A percentile compares a stretch with the other conserved stretches of the same genome.
phyloP scores from a whole-genome alignment of 1,140 invertebrate genomes.

The Orchestia grillus region DNA sequence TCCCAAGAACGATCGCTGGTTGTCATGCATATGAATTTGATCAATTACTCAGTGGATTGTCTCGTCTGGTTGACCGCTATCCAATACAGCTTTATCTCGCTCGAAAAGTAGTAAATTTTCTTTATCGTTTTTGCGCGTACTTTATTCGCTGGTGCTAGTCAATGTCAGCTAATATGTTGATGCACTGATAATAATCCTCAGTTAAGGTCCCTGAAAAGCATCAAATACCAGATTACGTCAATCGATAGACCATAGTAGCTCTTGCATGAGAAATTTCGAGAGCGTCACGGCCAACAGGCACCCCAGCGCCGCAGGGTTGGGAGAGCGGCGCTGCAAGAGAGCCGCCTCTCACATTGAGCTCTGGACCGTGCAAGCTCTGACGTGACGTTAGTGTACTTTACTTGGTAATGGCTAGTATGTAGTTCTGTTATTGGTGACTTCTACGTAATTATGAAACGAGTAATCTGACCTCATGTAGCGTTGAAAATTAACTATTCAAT shows the following conservation, averaged over 20 bases:
- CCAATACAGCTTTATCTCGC: too few species aligned
- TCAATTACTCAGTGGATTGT: too few species aligned
- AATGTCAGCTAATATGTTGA: neutral
- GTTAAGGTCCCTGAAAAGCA: neutral
- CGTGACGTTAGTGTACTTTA: neutral
- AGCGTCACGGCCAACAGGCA: neutral
- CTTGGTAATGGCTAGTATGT: neutral
- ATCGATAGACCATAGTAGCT: neutral
- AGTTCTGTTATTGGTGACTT: neutral
- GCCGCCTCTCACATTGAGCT: neutral
- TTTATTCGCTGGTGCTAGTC: neutral
- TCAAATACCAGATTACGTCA: neutral
- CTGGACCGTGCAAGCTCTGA: neutral
- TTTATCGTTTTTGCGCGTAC: too few species aligned
- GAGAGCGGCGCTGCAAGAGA: neutral
- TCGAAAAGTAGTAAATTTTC: too few species aligned
- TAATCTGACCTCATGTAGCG: neutral
- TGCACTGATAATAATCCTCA: neutral
- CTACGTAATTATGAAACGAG: neutral
- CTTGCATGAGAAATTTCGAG: neutral
- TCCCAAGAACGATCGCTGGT: too few species aligned
- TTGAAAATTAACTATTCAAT: neutral
- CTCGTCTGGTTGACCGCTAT: too few species aligned
- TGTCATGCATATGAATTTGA: too few species aligned
- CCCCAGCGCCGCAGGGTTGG: too few species aligned